These are phyloP conservation scores for Sphaeramia orbicularis DNA, from an alignment of 2,797 vertebrate species.

Conservation along the genomic window DNA sequence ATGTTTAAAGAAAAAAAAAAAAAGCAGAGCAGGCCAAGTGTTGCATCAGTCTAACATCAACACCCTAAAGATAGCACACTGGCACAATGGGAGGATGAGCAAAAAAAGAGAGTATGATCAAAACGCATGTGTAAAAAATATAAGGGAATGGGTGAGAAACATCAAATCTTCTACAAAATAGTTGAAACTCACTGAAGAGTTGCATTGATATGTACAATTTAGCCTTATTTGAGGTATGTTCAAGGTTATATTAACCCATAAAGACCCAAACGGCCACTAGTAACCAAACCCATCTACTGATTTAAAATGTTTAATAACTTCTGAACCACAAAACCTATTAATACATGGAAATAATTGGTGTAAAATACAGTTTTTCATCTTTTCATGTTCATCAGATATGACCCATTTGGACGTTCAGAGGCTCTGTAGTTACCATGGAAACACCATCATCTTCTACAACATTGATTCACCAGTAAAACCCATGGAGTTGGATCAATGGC, in stretches of 20 bases:
- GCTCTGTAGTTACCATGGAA: too few species aligned
- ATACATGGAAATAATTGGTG: too few species aligned
- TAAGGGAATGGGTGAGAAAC: constrained; percentile 33
- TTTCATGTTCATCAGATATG: too few species aligned
- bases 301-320: too few species aligned
- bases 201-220: constrained; percentile 7
- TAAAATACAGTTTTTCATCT: too few species aligned
- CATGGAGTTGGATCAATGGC: too few species aligned
- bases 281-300: too few species aligned
- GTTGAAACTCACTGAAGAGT: constrained; percentile 17
- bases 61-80: constrained; percentile 71
- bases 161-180: constrained; percentile 41
- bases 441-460: too few species aligned
- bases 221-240: background rate
- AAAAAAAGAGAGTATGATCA: constrained; percentile 43
- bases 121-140: constrained; percentile 54
- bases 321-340: too few species aligned
- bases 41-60: constrained; percentile 80
- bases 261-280: too few species aligned
- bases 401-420: too few species aligned
- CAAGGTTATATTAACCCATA: background rate
- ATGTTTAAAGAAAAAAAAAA: constrained; percentile 61
- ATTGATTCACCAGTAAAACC: too few species aligned
- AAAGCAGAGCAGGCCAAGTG: constrained; percentile 49
- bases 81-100: constrained; percentile 59